These are phyloP conservation scores for Urocyon cinereoargenteus DNA, from an alignment of 2,797 vertebrate genomes.

Conservation along the genomic window DNA sequence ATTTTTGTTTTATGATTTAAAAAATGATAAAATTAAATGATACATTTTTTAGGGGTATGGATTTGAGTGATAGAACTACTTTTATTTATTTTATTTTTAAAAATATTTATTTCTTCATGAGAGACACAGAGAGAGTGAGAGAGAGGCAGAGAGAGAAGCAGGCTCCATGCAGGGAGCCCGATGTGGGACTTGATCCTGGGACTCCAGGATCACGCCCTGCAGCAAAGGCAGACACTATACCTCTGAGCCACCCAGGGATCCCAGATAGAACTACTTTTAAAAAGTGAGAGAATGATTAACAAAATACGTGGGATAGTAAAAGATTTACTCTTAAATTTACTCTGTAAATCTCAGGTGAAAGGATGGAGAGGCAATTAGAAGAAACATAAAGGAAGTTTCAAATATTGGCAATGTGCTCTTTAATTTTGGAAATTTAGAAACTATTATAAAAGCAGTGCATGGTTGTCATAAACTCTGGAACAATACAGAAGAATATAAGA, in stretches of 20 bases:
- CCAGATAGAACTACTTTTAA: not conserved
- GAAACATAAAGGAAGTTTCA: not conserved
- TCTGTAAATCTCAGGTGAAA: not conserved
- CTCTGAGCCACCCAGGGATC: no score
- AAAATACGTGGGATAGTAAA: not conserved
- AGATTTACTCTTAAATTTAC: no score
- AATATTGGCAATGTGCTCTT: not conserved
- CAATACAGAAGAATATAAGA: not conserved
- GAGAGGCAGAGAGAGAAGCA: no score
- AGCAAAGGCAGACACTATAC: no score
- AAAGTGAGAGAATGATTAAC: not conserved
- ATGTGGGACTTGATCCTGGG: no score
- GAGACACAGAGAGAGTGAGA: no score
- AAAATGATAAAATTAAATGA: not conserved
- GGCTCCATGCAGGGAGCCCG: no score
- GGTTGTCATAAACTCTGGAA: not conserved
- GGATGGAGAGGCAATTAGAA: not conserved
- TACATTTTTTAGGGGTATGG: not conserved
- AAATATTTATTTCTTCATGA: no score
- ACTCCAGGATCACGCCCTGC: no score
- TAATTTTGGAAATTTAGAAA: slow-evolving; percentile 19
- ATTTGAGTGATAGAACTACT: not conserved
- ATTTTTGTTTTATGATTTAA: slow-evolving; percentile 18
- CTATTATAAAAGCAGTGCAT: not conserved
- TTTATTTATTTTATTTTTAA: no score